phyloP scores from a whole-genome alignment of 2,113 vertebrate species.

The Vidua macroura region DNA sequence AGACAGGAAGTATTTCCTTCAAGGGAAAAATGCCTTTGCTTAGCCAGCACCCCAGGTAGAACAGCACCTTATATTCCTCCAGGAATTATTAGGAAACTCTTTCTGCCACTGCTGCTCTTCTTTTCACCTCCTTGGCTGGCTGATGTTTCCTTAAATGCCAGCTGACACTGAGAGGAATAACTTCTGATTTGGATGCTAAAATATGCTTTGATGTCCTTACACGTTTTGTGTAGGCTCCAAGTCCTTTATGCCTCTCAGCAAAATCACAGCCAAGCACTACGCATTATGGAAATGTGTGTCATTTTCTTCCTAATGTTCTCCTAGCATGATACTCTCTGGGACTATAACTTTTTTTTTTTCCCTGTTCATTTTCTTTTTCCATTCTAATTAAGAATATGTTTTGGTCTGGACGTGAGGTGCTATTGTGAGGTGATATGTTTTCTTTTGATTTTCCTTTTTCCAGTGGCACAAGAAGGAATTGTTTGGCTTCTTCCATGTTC shows the following conservation, averaged over 20 bases:
- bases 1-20: background rate
- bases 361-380: background rate
- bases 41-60: background rate
- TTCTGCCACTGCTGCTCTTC: background rate
- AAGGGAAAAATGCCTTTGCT: background rate
- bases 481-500: background rate
- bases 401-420: fast-evolving
- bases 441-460: background rate
- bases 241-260: background rate
- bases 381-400: background rate
- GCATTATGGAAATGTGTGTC: background rate
- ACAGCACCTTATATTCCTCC: background rate
- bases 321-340: background rate
- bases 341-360: background rate
- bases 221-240: background rate
- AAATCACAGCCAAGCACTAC: background rate
- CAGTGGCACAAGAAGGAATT: background rate
- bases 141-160: background rate
- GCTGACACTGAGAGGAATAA: background rate
- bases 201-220: background rate
- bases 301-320: background rate
- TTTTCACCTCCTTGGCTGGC: background rate
- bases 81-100: background rate
- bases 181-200: background rate
- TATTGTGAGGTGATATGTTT: background rate